These are phyloP conservation scores for Ceraclea dissimilis DNA, from an alignment of 2,888 invertebrate genomes.

Conservation along the genomic window DNA sequence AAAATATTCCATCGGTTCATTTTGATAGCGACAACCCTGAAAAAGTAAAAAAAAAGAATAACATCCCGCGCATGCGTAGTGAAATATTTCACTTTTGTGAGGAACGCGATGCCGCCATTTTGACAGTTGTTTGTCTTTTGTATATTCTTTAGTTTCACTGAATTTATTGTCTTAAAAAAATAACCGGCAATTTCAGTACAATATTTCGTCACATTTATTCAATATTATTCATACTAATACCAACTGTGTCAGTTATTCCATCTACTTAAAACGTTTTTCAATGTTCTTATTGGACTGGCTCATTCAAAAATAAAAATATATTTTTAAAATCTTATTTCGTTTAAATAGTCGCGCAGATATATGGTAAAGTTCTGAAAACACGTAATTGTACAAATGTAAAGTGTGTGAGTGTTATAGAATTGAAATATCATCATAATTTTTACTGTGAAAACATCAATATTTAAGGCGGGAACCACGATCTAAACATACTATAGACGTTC, in stretches of 20 bases:
- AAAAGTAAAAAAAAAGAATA: constrained; percentile 3
- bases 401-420: too few relatives aligned
- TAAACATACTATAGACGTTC: background rate
- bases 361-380: too few relatives aligned
- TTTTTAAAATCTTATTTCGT: too few relatives aligned
- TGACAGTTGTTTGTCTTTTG: constrained; percentile 53
- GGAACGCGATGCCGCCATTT: constrained; percentile 44
- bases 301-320: too few relatives aligned
- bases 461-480: constrained; percentile 8
- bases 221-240: background rate
- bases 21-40: background rate
- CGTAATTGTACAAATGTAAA: too few relatives aligned
- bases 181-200: background rate
- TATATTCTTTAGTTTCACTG: constrained; percentile 29
- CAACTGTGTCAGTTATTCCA: too few relatives aligned
- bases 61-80: background rate
- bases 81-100: background rate
- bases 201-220: background rate
- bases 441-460: background rate
- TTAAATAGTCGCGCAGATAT: too few relatives aligned
- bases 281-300: too few relatives aligned
- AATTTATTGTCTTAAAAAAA: background rate
- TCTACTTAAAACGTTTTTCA: too few relatives aligned
- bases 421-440: background rate
- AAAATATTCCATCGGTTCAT: too few relatives aligned